Evolutionary conservation across 1,140 invertebrate species (phyloP).

Genomic region (Aethina tumida): DNA sequence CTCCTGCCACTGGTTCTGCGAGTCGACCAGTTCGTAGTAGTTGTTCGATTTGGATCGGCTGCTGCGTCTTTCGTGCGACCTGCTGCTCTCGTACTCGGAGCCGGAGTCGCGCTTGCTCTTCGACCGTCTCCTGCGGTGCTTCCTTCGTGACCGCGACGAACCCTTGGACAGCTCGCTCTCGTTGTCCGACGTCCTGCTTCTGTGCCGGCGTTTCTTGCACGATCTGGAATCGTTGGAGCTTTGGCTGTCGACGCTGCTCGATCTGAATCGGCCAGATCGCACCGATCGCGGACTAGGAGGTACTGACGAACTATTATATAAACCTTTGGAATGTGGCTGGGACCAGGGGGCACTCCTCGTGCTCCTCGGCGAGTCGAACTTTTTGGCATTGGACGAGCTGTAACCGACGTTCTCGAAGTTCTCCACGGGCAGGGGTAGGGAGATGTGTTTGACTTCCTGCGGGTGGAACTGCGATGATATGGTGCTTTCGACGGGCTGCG

Average conservation of each 20-base stretch:
- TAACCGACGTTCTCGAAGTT: constrained; percentile 19
- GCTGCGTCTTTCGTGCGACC: constrained; percentile 23
- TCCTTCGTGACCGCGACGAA: constrained; percentile 57
- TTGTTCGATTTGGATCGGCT: constrained; percentile 17
- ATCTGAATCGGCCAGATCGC: constrained; percentile 49
- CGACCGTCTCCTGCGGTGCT: constrained; percentile 56
- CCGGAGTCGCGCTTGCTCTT: constrained; percentile 46
- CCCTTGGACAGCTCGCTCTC: constrained; percentile 79
- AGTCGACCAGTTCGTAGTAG: constrained; percentile 63
- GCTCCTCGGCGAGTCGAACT: constrained; percentile 62
- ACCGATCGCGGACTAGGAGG: constrained; percentile 55
- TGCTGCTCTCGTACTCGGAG: constrained; percentile 41
- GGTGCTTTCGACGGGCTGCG: background rate
- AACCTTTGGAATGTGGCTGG: constrained; percentile 56
- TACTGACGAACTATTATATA: constrained; percentile 51
- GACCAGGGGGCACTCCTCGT: constrained; percentile 77
- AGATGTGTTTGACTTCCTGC: constrained; percentile 48
- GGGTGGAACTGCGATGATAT: constrained; percentile 25
- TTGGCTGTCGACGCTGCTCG: constrained; percentile 72
- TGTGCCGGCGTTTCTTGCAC: constrained; percentile 47
- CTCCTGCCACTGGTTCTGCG: constrained; percentile 77
- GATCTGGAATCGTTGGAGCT: constrained; percentile 68
- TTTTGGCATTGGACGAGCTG: constrained; percentile 22
- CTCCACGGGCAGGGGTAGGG: constrained; percentile 47
- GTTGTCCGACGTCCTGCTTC: constrained; percentile 73